Conservation (phyloP, 2,888 invertebrate genomes). For the Drosophila dives region DNA sequence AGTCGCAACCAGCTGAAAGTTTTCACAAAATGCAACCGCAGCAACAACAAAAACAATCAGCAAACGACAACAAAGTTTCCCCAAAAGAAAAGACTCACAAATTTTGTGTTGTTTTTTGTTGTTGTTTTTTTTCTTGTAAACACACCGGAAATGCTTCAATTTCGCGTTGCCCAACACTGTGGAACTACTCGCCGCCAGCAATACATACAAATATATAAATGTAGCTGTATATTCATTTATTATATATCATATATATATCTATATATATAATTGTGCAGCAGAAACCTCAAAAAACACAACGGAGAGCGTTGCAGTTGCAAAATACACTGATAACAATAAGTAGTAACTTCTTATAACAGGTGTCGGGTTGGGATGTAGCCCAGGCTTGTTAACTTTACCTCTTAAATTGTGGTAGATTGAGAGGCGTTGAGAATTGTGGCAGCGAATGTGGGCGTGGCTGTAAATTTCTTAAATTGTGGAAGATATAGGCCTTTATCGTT, state of each 20-base stretch:
- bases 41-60: constrained; percentile 33
- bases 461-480: too few relatives aligned
- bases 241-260: not conserved
- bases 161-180: constrained; percentile 58
- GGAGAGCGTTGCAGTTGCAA: constrained; percentile 17
- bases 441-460: not conserved
- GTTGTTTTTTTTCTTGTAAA: constrained; percentile 47
- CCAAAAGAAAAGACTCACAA: constrained; percentile 44
- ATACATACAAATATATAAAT: constrained; percentile 15
- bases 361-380: not conserved
- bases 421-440: not conserved
- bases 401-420: not conserved
- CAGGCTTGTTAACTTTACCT: not conserved
- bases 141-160: constrained; percentile 75
- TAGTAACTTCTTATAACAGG: not conserved
- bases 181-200: constrained; percentile 60
- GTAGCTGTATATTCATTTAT: constrained; percentile 10
- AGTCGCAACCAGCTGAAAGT: constrained; percentile 56
- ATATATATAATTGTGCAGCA: constrained; percentile 26
- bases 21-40: constrained; percentile 62
- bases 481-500: too few relatives aligned
- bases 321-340: not conserved
- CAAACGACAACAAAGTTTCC: constrained; percentile 26
- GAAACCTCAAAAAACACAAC: constrained; percentile 51
- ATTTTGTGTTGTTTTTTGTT: constrained; percentile 23